phyloP scores from a whole-genome alignment of 2,888 invertebrate species.

The Notocelia uddmanniana region DNA sequence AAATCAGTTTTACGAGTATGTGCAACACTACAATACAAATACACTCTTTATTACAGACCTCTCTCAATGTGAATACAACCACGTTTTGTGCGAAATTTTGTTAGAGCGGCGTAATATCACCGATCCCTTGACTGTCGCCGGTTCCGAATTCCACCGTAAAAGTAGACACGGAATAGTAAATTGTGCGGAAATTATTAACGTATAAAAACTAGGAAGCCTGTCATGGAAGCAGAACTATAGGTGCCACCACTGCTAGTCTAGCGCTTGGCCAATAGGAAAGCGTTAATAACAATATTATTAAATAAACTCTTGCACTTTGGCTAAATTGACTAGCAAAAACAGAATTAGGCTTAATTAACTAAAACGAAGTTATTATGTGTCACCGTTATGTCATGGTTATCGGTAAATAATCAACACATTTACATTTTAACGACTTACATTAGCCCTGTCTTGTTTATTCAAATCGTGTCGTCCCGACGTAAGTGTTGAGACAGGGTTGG shows the following conservation, averaged over 20 bases:
- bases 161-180: neutral
- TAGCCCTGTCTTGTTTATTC: neutral
- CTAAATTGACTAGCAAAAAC: conserved; percentile 13
- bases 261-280: neutral
- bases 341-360: neutral
- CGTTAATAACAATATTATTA: neutral
- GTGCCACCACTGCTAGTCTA: neutral
- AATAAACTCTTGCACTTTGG: neutral
- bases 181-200: neutral
- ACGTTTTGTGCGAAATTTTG: no score
- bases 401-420: neutral
- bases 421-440: neutral
- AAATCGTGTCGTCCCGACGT: neutral
- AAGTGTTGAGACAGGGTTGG: no score
- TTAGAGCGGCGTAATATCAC: no score
- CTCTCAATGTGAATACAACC: no score
- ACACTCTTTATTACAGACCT: no score
- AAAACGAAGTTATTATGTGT: neutral
- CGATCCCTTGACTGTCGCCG: no score
- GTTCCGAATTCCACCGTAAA: no score
- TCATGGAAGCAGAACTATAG: neutral
- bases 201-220: neutral
- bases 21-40: no score
- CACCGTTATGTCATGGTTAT: neutral
- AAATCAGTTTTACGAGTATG: no score